phyloP scores from a whole-genome alignment of 2,113 vertebrate genomes.

The Zosterops pallidus region DNA sequence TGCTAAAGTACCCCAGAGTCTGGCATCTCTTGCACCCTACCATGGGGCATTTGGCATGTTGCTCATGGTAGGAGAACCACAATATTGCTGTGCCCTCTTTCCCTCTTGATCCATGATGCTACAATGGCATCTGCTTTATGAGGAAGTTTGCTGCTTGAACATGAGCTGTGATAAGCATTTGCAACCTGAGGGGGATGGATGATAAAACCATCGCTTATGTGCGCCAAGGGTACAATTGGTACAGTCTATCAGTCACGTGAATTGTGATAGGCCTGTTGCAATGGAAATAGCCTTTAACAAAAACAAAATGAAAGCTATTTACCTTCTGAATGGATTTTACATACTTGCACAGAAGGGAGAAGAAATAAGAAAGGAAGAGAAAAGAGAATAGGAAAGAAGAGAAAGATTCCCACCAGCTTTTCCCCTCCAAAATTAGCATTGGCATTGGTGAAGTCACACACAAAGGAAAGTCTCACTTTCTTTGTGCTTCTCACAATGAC shows the following conservation, averaged over 20 bases:
- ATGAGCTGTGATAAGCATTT: conserved; percentile 69
- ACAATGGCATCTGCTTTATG: not conserved
- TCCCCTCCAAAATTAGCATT: conserved; percentile 51
- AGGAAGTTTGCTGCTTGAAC: conserved; percentile 43
- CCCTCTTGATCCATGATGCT: not conserved
- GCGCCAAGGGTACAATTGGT: not conserved
- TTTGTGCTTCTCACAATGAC: conserved; percentile 69
- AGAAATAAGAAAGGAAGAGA: conserved; percentile 8
- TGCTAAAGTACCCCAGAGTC: not conserved
- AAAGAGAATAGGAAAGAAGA: conserved; percentile 28
- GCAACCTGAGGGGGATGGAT: conserved; percentile 69
- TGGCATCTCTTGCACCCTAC: not conserved
- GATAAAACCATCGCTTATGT: conserved; percentile 17
- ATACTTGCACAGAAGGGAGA: conserved; percentile 44
- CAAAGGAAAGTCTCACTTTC: conserved; percentile 71
- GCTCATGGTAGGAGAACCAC: not conserved
- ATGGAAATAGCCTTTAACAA: conserved; percentile 66
- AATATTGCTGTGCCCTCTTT: conserved; percentile 10
- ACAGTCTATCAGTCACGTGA: conserved; percentile 68
- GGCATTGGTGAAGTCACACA: conserved; percentile 67
- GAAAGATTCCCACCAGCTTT: conserved; percentile 34
- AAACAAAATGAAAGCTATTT: conserved; percentile 54
- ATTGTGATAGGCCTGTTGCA: conserved; percentile 68
- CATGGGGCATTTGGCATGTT: not conserved
- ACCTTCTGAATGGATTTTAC: conserved; percentile 58